These are phyloP conservation scores for Glossophaga mutica DNA, from an alignment of 2,797 vertebrate genomes.

Conservation along the genomic window DNA sequence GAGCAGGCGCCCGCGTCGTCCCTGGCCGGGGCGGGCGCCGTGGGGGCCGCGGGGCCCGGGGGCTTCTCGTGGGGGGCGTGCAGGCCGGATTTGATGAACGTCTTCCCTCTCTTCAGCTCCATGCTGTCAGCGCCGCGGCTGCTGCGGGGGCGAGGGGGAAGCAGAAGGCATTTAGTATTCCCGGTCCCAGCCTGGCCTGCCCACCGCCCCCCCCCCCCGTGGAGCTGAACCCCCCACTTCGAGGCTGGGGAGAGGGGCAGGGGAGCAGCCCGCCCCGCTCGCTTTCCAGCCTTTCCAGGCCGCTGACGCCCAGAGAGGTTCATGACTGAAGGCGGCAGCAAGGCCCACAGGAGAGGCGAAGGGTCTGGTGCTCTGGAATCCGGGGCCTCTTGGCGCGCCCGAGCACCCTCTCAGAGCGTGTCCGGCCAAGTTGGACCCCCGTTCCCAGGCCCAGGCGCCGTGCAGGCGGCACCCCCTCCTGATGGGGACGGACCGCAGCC, in stretches of 20 bases:
- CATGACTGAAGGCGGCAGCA: not conserved
- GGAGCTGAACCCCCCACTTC: not conserved
- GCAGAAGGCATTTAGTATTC: constrained; percentile 3
- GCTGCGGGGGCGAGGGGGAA: constrained; percentile 72
- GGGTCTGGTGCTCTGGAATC: not conserved
- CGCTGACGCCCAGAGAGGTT: not conserved
- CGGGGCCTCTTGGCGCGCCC: not conserved
- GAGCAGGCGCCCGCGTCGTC: not conserved
- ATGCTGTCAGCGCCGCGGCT: constrained; percentile 70
- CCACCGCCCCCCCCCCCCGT: not conserved
- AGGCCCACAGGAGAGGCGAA: not conserved
- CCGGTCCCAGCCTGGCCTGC: not conserved
- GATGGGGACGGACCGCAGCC: not conserved
- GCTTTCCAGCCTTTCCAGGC: not conserved
- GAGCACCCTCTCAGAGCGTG: not conserved
- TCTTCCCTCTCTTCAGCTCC: constrained; percentile 86
- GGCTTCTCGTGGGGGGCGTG: constrained; percentile 80
- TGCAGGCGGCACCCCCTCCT: not conserved
- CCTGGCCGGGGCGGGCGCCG: constrained; percentile 37
- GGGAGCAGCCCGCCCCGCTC: not conserved
- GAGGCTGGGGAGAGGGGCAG: not conserved
- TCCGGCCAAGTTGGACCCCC: not conserved
- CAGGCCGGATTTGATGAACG: constrained; percentile 84
- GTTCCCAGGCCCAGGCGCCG: not conserved
- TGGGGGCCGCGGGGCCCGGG: not conserved